Conservation (phyloP, 1,140 invertebrate species). For the Hermetia illucens region DNA sequence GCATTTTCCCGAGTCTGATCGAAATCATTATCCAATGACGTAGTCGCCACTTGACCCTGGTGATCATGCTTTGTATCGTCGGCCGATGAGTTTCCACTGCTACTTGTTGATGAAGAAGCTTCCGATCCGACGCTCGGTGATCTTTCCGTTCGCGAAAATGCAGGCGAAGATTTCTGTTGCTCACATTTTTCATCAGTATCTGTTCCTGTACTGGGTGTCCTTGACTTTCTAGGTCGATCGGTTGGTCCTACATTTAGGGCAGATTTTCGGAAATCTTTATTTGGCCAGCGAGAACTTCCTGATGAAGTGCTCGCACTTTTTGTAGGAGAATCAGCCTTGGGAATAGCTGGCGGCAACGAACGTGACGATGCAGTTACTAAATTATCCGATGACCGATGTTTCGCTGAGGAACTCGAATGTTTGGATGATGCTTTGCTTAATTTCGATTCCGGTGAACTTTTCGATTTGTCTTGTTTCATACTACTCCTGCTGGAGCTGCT, state of each 20-base stretch:
- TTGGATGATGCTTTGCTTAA: constrained; percentile 18
- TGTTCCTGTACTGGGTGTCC: constrained; percentile 23
- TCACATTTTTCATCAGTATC: constrained; percentile 20
- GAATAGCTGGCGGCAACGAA: constrained; percentile 40
- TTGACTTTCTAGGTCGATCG: constrained; percentile 26
- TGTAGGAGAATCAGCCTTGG: constrained; percentile 35
- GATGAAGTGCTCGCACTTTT: constrained; percentile 29
- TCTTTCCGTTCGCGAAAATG: constrained; percentile 11
- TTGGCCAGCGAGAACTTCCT: constrained; percentile 32
- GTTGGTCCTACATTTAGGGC: constrained; percentile 51
- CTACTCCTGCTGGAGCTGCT: constrained; percentile 26
- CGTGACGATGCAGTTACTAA: too few species aligned
- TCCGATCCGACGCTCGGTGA: constrained; percentile 29
- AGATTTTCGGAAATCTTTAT: constrained; percentile 65
- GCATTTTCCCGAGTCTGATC: too few species aligned
- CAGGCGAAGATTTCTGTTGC: constrained; percentile 1
- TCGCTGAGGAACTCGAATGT: constrained; percentile 10
- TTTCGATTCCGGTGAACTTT: constrained; percentile 29
- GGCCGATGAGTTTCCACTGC: too few species aligned
- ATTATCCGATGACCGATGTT: constrained; percentile 15
- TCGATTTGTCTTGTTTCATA: constrained; percentile 32
- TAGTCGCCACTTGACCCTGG: constrained; percentile 6
- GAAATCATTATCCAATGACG: too few species aligned
- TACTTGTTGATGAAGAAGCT: too few species aligned
- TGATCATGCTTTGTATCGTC: constrained; percentile 16